phyloP scores from a whole-genome alignment of 2,113 vertebrate genomes.

The Festucalex cinctus region DNA sequence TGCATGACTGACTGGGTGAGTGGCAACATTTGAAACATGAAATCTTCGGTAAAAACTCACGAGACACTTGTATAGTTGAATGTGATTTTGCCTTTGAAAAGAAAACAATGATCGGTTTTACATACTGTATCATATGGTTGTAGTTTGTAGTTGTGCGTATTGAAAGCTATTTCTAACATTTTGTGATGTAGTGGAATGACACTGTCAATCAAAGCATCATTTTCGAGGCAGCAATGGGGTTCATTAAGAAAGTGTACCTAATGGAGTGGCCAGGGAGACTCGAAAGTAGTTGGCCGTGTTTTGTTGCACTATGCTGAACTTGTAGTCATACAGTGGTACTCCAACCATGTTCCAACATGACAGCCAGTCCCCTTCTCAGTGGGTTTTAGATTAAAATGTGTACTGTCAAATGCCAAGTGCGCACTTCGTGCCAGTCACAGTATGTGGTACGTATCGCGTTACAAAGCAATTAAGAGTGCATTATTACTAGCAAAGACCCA shows the following conservation, averaged over 20 bases:
- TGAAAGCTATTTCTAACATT: neutral
- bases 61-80: neutral
- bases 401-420: constrained; percentile 46
- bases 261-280: neutral
- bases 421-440: constrained; percentile 35
- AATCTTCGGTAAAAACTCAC: neutral
- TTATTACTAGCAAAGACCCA: constrained; percentile 59
- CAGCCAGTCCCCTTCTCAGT: neutral
- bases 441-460: constrained; percentile 39
- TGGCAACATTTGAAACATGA: constrained; percentile 29
- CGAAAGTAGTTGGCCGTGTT: neutral
- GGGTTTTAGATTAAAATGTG: constrained; percentile 11
- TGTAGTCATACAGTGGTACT: neutral
- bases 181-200: neutral
- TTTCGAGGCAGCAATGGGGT: too few species aligned
- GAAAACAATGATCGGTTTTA: neutral
- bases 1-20: constrained; percentile 32
- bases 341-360: neutral
- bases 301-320: neutral
- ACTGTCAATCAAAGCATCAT: neutral
- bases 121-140: neutral
- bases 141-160: neutral
- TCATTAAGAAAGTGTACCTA: neutral
- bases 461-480: constrained; percentile 64
- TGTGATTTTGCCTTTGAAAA: neutral